These are phyloP conservation scores for Alloplasta piceator DNA, from an alignment of 2,888 invertebrate species.

Conservation along the genomic window DNA sequence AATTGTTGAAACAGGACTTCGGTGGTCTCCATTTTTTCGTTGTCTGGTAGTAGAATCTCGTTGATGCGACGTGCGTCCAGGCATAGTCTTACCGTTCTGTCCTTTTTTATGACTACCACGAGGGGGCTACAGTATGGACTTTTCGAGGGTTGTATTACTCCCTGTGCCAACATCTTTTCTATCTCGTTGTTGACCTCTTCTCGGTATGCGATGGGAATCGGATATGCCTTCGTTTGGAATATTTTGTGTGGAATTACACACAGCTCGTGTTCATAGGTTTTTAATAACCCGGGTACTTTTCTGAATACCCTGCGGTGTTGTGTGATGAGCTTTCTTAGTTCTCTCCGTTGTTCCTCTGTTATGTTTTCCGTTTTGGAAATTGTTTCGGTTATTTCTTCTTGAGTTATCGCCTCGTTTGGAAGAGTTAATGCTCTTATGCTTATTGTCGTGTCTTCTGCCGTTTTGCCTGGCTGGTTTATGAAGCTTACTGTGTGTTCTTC, in stretches of 20 bases:
- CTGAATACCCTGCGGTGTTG: too few species aligned
- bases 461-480: too few species aligned
- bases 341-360: too few species aligned
- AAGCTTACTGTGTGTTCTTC: too few species aligned
- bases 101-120: conserved; percentile 6
- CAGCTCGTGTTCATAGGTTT: too few species aligned
- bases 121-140: conserved; percentile 72
- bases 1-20: not conserved
- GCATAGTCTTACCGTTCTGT: not conserved
- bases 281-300: too few species aligned
- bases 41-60: not conserved
- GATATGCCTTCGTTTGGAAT: not conserved
- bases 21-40: conserved; percentile 4
- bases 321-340: too few species aligned
- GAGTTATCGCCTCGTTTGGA: too few species aligned
- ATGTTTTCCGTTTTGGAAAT: too few species aligned
- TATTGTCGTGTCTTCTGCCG: too few species aligned
- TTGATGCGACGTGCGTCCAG: conserved; percentile 17
- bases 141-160: conserved; percentile 73
- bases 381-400: too few species aligned
- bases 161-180: conserved; percentile 72
- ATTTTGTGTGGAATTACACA: not conserved
- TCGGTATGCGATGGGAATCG: not conserved
- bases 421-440: too few species aligned
- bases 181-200: conserved; percentile 47